These are phyloP conservation scores for Argentina silus DNA, from an alignment of 2,797 vertebrate species.

Conservation along the genomic window DNA sequence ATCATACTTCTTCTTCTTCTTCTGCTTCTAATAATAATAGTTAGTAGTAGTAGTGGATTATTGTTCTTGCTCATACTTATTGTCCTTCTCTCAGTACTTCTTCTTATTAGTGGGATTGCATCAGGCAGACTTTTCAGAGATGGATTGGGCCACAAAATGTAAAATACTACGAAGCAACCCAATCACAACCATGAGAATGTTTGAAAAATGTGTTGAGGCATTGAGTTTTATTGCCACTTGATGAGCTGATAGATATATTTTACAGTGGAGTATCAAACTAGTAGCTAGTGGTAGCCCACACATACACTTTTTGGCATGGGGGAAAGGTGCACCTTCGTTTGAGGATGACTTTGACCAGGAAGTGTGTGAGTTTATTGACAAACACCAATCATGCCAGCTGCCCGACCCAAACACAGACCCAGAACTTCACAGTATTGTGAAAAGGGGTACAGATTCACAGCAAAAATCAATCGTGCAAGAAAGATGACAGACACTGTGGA, in stretches of 20 bases:
- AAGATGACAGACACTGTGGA: not conserved
- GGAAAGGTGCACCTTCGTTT: constrained; percentile 13
- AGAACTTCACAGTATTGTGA: constrained; percentile 17
- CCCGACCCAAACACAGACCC: constrained; percentile 1
- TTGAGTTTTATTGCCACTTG: constrained; percentile 12
- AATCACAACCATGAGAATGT: constrained; percentile 1
- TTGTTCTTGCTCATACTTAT: too few relatives aligned
- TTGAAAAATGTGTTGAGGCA: not conserved
- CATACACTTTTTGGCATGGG: constrained; percentile 8
- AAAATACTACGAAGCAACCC: not conserved
- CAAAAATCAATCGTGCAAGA: constrained; percentile 19
- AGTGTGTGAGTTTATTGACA: constrained; percentile 12
- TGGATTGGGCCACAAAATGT: too few relatives aligned
- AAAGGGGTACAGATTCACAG: constrained; percentile 24
- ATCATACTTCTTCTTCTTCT: too few relatives aligned
- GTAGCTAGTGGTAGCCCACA: not conserved
- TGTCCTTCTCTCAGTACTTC: too few relatives aligned
- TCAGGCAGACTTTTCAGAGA: too few relatives aligned
- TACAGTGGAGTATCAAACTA: constrained; percentile 3
- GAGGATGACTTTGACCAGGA: constrained; percentile 1
- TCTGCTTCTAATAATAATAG: too few relatives aligned
- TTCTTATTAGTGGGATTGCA: too few relatives aligned
- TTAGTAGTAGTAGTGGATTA: too few relatives aligned
- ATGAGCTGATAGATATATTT: constrained; percentile 21
- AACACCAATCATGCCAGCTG: constrained; percentile 17